These are phyloP conservation scores for Melanargia galathea DNA, from an alignment of 2,888 invertebrate species.

Conservation along the genomic window DNA sequence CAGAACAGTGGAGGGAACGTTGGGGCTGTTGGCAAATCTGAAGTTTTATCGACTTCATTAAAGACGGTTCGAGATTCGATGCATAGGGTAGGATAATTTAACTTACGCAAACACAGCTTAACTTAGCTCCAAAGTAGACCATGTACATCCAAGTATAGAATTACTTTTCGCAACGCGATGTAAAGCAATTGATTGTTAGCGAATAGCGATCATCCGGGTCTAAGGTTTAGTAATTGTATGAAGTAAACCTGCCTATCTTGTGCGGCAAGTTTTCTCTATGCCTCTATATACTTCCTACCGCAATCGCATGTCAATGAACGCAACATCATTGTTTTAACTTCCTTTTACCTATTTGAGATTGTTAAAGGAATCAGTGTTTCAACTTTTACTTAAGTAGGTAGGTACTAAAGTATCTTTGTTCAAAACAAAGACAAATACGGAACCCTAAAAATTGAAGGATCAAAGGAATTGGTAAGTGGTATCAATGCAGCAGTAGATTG, in stretches of 20 bases:
- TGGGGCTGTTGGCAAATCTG: too few relatives aligned
- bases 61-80: too few relatives aligned
- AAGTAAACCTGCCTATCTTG: constrained; percentile 41
- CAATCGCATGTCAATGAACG: constrained; percentile 59
- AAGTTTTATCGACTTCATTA: too few relatives aligned
- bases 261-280: constrained; percentile 53
- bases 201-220: constrained; percentile 50
- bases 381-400: too few relatives aligned
- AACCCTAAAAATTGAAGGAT: too few relatives aligned
- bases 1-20: too few relatives aligned
- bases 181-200: constrained; percentile 43
- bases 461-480: too few relatives aligned
- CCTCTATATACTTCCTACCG: constrained; percentile 61
- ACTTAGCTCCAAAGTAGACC: not conserved
- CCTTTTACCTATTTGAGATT: constrained; percentile 18
- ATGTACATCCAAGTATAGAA: not conserved
- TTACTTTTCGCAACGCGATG: constrained; percentile 10
- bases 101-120: not conserved
- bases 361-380: not conserved
- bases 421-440: too few relatives aligned
- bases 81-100: not conserved
- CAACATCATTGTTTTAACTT: constrained; percentile 44
- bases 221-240: constrained; percentile 34
- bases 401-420: too few relatives aligned
- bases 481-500: too few relatives aligned